These are phyloP conservation scores for Phania funesta DNA, from an alignment of 2,888 invertebrate species.

Conservation along the genomic window DNA sequence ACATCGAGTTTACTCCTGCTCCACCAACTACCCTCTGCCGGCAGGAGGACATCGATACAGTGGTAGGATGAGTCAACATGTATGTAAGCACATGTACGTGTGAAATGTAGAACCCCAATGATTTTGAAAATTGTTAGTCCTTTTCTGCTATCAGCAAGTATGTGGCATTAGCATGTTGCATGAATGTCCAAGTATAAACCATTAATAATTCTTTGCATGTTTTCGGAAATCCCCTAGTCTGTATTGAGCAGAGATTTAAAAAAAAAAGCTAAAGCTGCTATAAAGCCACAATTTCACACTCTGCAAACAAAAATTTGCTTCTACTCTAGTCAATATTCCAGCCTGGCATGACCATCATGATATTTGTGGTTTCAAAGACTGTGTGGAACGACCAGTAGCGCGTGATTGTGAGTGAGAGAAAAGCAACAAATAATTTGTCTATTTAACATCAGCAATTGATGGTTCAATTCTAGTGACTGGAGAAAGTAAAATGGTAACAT, in stretches of 20 bases:
- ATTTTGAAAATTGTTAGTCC: constrained; percentile 63
- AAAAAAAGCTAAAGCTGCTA: too few relatives aligned
- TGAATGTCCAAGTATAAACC: constrained; percentile 50
- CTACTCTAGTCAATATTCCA: not conserved
- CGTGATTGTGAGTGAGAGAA: not conserved
- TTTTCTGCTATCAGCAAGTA: constrained; percentile 20
- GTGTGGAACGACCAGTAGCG: not conserved
- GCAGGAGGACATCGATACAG: not conserved
- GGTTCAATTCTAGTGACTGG: constrained; percentile 14
- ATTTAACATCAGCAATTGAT: constrained; percentile 61
- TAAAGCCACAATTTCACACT: constrained; percentile 64
- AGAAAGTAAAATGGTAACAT: constrained; percentile 33
- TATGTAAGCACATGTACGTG: constrained; percentile 4
- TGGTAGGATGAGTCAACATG: not conserved
- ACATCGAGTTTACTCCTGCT: not conserved
- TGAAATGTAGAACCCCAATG: constrained; percentile 51
- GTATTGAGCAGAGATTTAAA: constrained; percentile 45
- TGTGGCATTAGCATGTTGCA: constrained; percentile 59
- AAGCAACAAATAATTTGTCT: constrained; percentile 59
- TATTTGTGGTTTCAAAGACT: constrained; percentile 56
- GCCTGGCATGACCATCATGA: constrained; percentile 56
- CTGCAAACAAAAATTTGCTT: constrained; percentile 14
- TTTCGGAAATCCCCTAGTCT: constrained; percentile 32
- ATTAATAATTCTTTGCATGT: constrained; percentile 65
- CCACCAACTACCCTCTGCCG: constrained; percentile 4